A percentile compares a stretch with the other conserved stretches of the same genome.
Evolutionary conservation across 2,888 invertebrate species (phyloP).

Genomic region (Cartodere bifasciata): DNA sequence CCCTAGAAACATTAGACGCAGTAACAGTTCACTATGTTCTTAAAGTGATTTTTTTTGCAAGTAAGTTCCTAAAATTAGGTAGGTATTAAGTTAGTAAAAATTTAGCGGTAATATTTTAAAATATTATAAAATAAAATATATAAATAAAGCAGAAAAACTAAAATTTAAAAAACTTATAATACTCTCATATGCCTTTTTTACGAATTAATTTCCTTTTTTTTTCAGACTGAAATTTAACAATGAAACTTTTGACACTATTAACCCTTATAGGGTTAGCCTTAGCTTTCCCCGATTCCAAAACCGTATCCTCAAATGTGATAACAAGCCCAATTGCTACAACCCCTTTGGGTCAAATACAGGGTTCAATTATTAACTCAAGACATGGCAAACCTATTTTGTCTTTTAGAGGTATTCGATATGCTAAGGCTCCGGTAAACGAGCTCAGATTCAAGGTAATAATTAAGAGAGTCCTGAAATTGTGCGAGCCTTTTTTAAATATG

Average conservation of each 20-base stretch:
- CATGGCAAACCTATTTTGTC: slow-evolving; percentile 23
- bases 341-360: slow-evolving; percentile 23
- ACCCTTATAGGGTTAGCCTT: slow-evolving; percentile 6
- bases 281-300: slow-evolving; percentile 10
- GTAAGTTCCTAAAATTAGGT: no score
- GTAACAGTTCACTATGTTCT: no score
- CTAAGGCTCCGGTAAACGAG: slow-evolving; percentile 26
- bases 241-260: slow-evolving; percentile 8
- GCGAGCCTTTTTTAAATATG: not conserved
- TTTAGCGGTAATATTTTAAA: no score
- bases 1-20: no score
- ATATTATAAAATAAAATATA: no score
- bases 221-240: slow-evolving; percentile 11
- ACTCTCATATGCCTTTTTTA: no score
- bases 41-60: no score
- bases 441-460: slow-evolving; percentile 30
- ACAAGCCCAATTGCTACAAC: slow-evolving; percentile 13
- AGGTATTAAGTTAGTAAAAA: no score
- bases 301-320: slow-evolving; percentile 3
- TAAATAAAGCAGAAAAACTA: no score
- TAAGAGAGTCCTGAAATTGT: slow-evolving; percentile 4
- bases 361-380: slow-evolving; percentile 21
- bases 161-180: no score
- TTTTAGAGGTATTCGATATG: slow-evolving; percentile 26
- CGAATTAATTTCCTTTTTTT: slow-evolving; percentile 2